Percentiles rank a stretch among this genome's conserved stretches.
These are phyloP conservation scores for Montifringilla adamsi DNA, from an alignment of 2,113 vertebrate species.

Conservation along the genomic window DNA sequence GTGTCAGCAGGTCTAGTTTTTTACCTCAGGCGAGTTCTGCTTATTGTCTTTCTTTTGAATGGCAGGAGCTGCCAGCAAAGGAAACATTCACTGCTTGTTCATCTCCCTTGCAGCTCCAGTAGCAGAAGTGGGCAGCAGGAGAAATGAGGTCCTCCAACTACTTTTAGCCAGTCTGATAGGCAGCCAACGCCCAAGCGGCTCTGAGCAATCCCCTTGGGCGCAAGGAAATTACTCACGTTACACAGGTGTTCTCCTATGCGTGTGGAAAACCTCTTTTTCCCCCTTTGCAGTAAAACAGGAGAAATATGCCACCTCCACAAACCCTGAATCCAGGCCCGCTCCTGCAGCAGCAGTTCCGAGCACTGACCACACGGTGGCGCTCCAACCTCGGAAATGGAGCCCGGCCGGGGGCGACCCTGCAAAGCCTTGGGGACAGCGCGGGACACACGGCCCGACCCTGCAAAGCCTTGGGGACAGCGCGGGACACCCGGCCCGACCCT, in stretches of 20 bases:
- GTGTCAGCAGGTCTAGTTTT: background rate
- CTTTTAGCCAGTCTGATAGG: background rate
- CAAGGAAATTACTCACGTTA: background rate
- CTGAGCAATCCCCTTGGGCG: background rate
- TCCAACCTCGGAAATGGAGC: background rate
- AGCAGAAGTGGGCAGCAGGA: background rate
- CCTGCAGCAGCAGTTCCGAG: background rate
- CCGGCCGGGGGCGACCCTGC: background rate
- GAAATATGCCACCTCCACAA: background rate
- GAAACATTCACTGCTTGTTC: background rate
- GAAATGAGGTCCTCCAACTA: background rate
- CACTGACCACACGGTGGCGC: background rate
- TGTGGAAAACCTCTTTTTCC: no score
- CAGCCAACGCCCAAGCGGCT: background rate
- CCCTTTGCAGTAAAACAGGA: background rate
- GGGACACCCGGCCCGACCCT: background rate
- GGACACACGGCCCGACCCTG: background rate
- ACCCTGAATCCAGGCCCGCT: rapidly evolving
- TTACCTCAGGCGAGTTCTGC: background rate
- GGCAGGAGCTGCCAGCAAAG: background rate
- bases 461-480: background rate
- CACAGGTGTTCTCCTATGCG: background rate
- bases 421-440: rapidly evolving
- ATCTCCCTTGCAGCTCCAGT: background rate
- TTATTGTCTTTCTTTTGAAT: background rate